Conservation (phyloP, 2,797 vertebrate genomes). For the Scleropages formosus region DNA sequence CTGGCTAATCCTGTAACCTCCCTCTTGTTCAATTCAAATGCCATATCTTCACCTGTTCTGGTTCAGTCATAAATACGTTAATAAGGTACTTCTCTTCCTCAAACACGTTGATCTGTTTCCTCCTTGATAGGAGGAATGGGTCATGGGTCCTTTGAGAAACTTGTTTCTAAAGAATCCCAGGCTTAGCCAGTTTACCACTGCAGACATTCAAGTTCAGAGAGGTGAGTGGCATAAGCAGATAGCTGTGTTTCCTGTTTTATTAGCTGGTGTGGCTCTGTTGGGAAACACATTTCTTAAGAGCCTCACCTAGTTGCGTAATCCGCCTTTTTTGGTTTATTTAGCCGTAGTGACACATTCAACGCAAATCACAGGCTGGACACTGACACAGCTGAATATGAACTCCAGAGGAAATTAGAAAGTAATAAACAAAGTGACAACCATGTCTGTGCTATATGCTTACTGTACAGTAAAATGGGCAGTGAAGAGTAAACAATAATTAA, state of each 20-base stretch:
- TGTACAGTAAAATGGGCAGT: background rate
- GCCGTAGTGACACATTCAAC: background rate
- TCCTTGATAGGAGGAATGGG: no score
- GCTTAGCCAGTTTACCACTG: no score
- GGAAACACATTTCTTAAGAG: conserved; percentile 2
- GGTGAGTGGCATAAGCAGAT: background rate
- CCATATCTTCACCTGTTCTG: no score
- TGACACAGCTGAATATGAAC: no score
- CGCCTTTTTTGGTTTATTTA: conserved; percentile 3
- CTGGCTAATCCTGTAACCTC: background rate
- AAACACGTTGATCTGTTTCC: no score
- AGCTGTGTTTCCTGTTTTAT: background rate
- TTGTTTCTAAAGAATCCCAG: no score
- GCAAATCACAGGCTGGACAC: background rate
- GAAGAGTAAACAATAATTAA: background rate
- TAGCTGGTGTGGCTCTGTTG: background rate
- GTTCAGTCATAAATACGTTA: no score
- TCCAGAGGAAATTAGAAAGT: conserved; percentile 8
- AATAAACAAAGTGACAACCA: background rate
- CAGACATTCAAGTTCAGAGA: no score
- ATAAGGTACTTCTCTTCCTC: no score
- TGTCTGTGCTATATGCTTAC: background rate
- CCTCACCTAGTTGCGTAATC: background rate
- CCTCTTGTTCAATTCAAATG: no score
- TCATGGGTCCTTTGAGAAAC: no score